phyloP scores from a whole-genome alignment of 2,113 vertebrate species.

The Epinephelus fuscoguttatus region DNA sequence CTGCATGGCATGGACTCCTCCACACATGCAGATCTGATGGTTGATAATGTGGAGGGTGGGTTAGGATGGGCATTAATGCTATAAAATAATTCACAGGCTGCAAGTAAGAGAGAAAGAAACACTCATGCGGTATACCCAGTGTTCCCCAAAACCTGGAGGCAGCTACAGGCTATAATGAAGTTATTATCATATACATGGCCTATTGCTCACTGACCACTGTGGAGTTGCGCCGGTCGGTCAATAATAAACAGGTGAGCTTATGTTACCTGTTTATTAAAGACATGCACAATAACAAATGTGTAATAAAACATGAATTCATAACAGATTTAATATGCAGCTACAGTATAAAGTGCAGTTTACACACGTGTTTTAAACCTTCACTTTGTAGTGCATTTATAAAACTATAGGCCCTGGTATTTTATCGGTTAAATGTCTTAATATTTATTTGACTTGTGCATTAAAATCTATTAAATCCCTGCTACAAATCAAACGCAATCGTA shows the following conservation, averaged over 20 bases:
- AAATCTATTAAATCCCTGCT: not conserved
- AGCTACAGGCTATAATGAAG: slow-evolving; percentile 35
- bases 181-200: not conserved
- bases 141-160: not conserved
- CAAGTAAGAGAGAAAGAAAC: not conserved
- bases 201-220: not conserved
- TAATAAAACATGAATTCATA: not conserved
- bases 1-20: slow-evolving; percentile 73
- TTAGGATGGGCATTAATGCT: not conserved
- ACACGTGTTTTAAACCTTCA: not conserved
- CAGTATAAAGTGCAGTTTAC: not conserved
- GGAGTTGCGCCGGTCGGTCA: slow-evolving; percentile 24
- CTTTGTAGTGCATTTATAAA: not conserved
- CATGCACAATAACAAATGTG: not conserved
- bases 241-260: slow-evolving; percentile 29
- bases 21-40: slow-evolving; percentile 56
- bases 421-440: not conserved
- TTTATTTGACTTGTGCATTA: not conserved
- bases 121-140: not conserved
- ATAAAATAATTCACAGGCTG: not conserved
- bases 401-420: not conserved
- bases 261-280: not conserved
- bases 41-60: slow-evolving; percentile 12
- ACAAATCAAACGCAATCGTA: not conserved
- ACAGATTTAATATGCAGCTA: not conserved